Conservation (phyloP, 2,797 vertebrate species). For the Pitangus sulphuratus region DNA sequence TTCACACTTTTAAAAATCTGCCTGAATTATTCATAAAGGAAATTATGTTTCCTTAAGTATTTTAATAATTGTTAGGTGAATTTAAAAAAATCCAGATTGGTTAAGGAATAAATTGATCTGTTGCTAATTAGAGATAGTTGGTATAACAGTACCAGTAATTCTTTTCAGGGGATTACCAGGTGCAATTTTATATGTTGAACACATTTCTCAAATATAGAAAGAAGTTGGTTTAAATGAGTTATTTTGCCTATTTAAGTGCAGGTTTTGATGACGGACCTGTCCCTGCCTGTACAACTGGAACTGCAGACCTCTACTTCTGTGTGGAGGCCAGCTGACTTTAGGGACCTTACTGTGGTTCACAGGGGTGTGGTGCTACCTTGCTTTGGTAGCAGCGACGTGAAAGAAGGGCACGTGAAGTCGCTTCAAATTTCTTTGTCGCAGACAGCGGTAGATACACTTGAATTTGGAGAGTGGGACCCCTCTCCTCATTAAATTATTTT, state of each 20-base stretch:
- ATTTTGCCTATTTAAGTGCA: neutral
- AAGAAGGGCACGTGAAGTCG: neutral
- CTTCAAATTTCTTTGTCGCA: neutral
- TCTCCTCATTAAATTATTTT: neutral
- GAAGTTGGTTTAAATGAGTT: neutral
- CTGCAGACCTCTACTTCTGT: neutral
- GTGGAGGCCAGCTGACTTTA: neutral
- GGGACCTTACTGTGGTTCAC: neutral
- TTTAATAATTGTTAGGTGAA: neutral
- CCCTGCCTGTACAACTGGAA: neutral
- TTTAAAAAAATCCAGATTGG: neutral
- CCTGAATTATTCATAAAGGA: conserved; percentile 60
- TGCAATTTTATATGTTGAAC: neutral
- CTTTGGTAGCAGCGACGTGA: neutral
- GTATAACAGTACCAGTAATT: neutral
- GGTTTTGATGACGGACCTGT: neutral
- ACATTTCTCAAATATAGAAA: neutral
- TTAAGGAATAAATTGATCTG: neutral
- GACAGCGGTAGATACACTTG: neutral
- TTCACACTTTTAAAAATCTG: conserved; percentile 55
- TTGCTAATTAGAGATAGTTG: neutral
- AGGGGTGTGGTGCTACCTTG: neutral
- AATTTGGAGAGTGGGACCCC: neutral
- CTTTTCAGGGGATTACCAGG: neutral
- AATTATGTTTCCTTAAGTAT: conserved; percentile 33